Conservation (phyloP, 2,888 invertebrate genomes). For the Halictus ligatus region DNA sequence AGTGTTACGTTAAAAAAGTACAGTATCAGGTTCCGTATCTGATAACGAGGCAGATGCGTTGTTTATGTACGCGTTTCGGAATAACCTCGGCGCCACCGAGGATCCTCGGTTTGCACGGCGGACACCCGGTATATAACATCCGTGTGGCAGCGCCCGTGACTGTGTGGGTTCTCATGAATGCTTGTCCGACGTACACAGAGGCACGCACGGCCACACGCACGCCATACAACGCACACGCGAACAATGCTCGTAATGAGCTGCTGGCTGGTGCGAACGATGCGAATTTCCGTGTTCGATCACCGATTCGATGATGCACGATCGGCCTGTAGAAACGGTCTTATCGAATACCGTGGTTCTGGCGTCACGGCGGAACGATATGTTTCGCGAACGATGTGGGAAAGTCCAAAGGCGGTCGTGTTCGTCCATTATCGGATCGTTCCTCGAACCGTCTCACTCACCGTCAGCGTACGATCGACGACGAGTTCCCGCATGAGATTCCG, state of each 20-base stretch:
- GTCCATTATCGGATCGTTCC: slow-evolving; percentile 17
- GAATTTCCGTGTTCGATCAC: slow-evolving; percentile 17
- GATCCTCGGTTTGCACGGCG: neutral
- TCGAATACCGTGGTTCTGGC: neutral
- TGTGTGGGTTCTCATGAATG: slow-evolving; percentile 56
- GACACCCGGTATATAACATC: slow-evolving; percentile 7
- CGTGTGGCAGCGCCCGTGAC: slow-evolving; percentile 7
- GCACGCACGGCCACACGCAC: slow-evolving; percentile 16
- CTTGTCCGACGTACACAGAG: slow-evolving; percentile 38
- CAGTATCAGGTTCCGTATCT: neutral
- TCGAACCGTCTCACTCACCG: slow-evolving; percentile 60
- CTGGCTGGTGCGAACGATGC: slow-evolving; percentile 1
- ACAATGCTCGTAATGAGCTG: slow-evolving; percentile 48
- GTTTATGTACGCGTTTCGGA: neutral
- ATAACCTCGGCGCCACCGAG: neutral
- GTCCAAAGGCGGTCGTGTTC: slow-evolving; percentile 33
- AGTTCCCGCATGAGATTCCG: slow-evolving; percentile 58
- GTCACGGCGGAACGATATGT: slow-evolving; percentile 38
- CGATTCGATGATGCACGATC: slow-evolving; percentile 7
- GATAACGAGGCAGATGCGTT: neutral
- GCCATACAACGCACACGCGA: slow-evolving; percentile 19
- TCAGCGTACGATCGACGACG: slow-evolving; percentile 55
- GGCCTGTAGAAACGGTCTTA: neutral
- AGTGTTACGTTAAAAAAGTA: neutral
- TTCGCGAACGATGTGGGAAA: slow-evolving; percentile 43